Evolutionary conservation across 2,113 vertebrate genomes (phyloP).

Genomic region (Drymodes brunneopygia): DNA sequence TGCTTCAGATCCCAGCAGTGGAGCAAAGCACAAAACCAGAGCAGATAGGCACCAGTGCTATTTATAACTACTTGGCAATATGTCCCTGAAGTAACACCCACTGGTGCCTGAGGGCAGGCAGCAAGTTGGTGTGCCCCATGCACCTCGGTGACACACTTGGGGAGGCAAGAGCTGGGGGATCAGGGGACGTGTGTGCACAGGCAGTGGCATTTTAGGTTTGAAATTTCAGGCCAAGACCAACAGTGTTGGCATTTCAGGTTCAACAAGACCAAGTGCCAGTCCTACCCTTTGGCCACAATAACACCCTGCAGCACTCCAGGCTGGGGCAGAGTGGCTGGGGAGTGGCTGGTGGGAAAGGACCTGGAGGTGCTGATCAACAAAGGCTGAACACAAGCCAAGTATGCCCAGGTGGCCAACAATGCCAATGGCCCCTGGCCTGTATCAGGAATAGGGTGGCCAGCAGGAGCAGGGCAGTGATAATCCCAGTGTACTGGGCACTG

Average conservation of each 20-base stretch:
- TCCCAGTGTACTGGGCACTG: neutral
- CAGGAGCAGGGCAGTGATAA: neutral
- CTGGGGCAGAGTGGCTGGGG: neutral
- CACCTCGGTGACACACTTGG: neutral
- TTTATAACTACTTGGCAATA: neutral
- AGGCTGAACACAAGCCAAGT: neutral
- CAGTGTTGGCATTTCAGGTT: neutral
- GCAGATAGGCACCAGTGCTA: neutral
- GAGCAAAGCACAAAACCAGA: neutral
- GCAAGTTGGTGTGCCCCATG: neutral
- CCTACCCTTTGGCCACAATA: neutral
- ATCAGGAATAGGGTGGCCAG: neutral
- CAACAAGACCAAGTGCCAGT: neutral
- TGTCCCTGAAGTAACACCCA: neutral
- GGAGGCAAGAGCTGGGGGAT: neutral
- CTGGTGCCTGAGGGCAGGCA: neutral
- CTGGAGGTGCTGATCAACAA: neutral
- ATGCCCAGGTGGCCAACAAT: neutral
- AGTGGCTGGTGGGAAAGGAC: neutral
- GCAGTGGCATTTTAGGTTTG: accelerated
- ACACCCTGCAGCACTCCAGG: neutral
- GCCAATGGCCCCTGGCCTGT: neutral
- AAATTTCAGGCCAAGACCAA: neutral
- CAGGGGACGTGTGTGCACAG: accelerated
- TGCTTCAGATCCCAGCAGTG: neutral